Evolutionary conservation across 1,140 invertebrate genomes (phyloP).

Genomic region (Linepithema humile): DNA sequence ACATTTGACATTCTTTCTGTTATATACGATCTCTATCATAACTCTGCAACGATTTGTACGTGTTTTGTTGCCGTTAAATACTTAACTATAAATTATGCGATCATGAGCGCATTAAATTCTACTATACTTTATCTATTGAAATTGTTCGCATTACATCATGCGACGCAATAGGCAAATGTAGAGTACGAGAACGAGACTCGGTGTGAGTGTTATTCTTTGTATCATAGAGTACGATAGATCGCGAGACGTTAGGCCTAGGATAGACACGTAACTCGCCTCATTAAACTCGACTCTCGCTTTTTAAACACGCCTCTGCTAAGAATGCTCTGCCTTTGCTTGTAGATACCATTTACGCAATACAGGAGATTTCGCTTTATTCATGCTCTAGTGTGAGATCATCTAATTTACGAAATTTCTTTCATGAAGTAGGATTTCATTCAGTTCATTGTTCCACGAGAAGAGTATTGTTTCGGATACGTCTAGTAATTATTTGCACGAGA

Average conservation of each 20-base stretch:
- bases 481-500: too few species aligned
- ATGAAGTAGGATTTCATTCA: slow-evolving; percentile 10
- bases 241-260: slow-evolving; percentile 1
- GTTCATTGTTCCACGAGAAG: slow-evolving; percentile 43
- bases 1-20: not conserved
- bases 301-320: slow-evolving; percentile 40
- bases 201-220: slow-evolving; percentile 5
- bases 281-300: slow-evolving; percentile 64
- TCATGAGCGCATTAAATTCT: slow-evolving; percentile 1
- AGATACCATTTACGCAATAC: slow-evolving; percentile 51
- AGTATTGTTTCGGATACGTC: not conserved
- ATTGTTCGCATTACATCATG: not conserved
- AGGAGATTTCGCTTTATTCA: slow-evolving; percentile 67
- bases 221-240: slow-evolving; percentile 16
- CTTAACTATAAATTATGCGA: not conserved
- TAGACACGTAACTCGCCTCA: slow-evolving; percentile 42
- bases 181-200: not conserved
- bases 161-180: slow-evolving; percentile 26
- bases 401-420: slow-evolving; percentile 61
- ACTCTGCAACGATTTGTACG: not conserved
- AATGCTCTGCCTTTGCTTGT: not conserved
- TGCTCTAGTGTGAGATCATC: slow-evolving; percentile 50
- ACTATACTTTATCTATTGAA: not conserved
- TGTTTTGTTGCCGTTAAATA: not conserved
- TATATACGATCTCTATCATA: not conserved